Conservation (phyloP, 2,113 vertebrate species). For the Lampris megalopsis region DNA sequence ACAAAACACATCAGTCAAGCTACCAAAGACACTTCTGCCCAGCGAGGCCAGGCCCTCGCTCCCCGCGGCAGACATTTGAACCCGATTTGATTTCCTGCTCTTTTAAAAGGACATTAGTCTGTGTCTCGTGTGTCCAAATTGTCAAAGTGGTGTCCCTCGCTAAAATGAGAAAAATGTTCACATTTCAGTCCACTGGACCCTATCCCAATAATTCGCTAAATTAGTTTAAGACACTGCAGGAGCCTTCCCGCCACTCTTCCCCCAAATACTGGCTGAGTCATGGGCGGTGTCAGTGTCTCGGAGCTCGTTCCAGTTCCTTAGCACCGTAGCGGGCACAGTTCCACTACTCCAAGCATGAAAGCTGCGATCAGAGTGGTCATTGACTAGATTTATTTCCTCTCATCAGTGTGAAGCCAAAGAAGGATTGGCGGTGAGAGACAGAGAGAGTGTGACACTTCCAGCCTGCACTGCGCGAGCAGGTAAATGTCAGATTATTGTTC, state of each 20-base stretch:
- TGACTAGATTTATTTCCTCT: background rate
- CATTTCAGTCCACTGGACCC: constrained; percentile 59
- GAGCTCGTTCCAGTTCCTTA: constrained; percentile 14
- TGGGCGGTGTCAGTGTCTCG: constrained; percentile 40
- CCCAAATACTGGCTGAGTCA: constrained; percentile 63
- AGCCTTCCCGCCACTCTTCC: constrained; percentile 46
- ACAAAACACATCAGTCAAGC: constrained; percentile 51
- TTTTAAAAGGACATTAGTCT: constrained; percentile 71
- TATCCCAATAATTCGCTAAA: constrained; percentile 59
- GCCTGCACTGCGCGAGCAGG: constrained; percentile 28
- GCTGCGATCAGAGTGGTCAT: background rate
- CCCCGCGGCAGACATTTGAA: constrained; percentile 55
- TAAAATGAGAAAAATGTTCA: constrained; percentile 62
- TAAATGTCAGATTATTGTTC: background rate
- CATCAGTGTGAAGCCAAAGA: background rate
- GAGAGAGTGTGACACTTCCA: constrained; percentile 42
- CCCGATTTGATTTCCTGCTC: constrained; percentile 76
- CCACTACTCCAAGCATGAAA: constrained; percentile 1
- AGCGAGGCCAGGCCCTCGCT: constrained; percentile 39
- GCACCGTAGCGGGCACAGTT: constrained; percentile 25
- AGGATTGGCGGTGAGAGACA: constrained; percentile 7
- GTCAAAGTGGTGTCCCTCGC: constrained; percentile 60
- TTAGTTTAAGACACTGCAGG: constrained; percentile 70
- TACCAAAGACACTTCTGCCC: constrained; percentile 44
- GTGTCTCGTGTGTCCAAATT: constrained; percentile 64